Percentiles rank a stretch among this genome's conserved stretches.
Conservation (phyloP, 2,113 vertebrate species). For the Nyctereutes procyonoides region DNA sequence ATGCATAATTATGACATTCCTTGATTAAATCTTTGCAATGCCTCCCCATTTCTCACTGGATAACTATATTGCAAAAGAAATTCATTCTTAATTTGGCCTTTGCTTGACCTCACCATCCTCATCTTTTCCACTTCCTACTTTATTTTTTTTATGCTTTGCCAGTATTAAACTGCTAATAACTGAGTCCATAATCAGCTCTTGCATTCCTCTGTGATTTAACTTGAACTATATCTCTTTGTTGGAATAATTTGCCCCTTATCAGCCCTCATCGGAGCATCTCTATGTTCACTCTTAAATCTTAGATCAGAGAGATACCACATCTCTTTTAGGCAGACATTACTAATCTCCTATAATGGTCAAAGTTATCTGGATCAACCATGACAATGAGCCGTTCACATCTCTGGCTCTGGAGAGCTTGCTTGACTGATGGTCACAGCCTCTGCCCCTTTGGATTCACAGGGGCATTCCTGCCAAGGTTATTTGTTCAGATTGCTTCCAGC, state of each 20-base stretch:
- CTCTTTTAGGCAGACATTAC: not conserved
- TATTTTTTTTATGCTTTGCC: constrained; percentile 13
- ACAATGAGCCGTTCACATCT: not conserved
- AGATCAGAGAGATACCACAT: not conserved
- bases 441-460: not conserved
- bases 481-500: fast-evolving
- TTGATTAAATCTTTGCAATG: constrained; percentile 7
- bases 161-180: not conserved
- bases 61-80: not conserved
- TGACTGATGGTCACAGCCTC: not conserved
- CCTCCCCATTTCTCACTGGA: not conserved
- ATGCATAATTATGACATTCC: not conserved
- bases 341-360: not conserved
- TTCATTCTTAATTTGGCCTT: constrained; percentile 4
- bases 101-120: not conserved
- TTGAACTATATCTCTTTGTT: not conserved
- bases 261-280: not conserved
- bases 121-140: not conserved
- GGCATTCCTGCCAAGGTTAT: not conserved
- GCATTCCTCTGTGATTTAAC: not conserved
- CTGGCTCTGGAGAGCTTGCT: not conserved
- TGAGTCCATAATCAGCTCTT: not conserved
- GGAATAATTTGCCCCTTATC: not conserved
- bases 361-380: not conserved
- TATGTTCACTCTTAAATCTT: not conserved